phyloP scores from a whole-genome alignment of 2,113 vertebrate species.

The Ellobius talpinus region DNA sequence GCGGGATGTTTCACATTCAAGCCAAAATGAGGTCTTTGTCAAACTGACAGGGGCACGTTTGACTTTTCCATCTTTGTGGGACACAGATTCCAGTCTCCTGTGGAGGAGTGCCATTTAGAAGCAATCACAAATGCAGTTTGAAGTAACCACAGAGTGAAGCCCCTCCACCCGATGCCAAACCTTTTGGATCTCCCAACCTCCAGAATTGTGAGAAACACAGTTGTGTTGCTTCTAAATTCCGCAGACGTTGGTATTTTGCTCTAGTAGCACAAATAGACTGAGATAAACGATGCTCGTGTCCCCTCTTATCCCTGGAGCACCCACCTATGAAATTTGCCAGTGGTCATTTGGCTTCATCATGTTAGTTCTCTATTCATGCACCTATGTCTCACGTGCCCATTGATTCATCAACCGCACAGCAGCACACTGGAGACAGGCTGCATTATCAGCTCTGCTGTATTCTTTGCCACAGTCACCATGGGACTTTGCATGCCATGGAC shows the following conservation, averaged over 20 bases:
- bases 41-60: not conserved
- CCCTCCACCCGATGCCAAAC: not conserved
- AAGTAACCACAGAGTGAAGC: no score
- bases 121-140: no score
- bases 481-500: not conserved
- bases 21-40: not conserved
- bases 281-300: not conserved
- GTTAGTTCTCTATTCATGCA: not conserved
- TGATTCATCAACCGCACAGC: fast-evolving
- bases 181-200: not conserved
- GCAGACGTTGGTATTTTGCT: not conserved
- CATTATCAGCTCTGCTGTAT: not conserved
- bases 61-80: not conserved
- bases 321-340: no score
- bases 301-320: not conserved
- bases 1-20: not conserved
- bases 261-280: not conserved
- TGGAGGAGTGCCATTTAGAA: not conserved
- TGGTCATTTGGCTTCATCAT: not conserved
- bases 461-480: not conserved
- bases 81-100: no score
- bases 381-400: not conserved
- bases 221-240: not conserved
- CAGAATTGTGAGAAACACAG: not conserved
- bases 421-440: not conserved